Evolutionary conservation across 2,113 vertebrate species (phyloP).

Genomic region (Arenaria interpres): DNA sequence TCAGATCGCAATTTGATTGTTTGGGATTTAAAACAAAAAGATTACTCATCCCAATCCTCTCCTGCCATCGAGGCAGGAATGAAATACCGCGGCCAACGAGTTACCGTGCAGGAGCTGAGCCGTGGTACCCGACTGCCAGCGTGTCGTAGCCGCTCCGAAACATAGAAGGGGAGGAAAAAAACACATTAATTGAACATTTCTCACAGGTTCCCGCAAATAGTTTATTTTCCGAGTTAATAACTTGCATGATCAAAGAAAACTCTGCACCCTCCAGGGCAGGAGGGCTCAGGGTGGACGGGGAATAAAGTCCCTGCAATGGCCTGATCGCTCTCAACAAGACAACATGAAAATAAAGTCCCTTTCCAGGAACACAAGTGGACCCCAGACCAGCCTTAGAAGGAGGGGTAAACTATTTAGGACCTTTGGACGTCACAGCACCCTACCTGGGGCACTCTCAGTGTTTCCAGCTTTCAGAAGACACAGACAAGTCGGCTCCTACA

Average conservation of each 20-base stretch:
- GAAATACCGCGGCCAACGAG: background rate
- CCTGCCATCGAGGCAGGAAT: background rate
- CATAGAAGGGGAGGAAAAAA: accelerated
- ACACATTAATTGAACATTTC: background rate
- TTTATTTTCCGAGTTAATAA: background rate
- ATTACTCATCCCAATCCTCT: background rate
- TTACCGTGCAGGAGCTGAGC: background rate
- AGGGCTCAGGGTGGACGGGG: accelerated
- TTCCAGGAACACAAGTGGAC: background rate
- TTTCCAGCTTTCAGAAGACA: background rate
- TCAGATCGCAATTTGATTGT: background rate
- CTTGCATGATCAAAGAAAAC: background rate
- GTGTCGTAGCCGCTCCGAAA: background rate
- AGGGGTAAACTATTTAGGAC: background rate
- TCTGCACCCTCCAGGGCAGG: background rate
- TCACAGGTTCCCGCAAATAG: background rate
- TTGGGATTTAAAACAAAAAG: background rate
- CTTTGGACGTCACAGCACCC: background rate
- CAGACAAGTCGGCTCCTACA: background rate
- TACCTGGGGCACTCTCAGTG: background rate
- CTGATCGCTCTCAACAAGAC: background rate
- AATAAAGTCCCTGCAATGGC: background rate
- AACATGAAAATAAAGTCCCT: background rate
- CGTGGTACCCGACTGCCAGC: accelerated
- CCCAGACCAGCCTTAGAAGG: background rate